These are phyloP conservation scores for Poecilia wingei DNA, from an alignment of 2,797 vertebrate species.

Conservation along the genomic window DNA sequence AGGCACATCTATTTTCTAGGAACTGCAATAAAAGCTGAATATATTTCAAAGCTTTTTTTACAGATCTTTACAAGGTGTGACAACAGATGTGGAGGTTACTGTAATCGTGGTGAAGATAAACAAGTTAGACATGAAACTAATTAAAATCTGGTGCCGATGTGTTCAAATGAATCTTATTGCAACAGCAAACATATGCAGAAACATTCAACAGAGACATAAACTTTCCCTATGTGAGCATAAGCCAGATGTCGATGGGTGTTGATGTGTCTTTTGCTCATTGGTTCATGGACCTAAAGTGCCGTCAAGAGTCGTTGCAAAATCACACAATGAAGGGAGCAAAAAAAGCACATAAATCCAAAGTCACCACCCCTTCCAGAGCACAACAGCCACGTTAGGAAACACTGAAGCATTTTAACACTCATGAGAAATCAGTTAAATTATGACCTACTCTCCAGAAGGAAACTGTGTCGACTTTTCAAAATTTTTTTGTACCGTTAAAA, in stretches of 20 bases:
- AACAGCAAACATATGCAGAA: neutral
- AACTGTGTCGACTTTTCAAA: slow-evolving; percentile 23
- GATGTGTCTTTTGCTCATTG: neutral
- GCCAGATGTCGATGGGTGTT: slow-evolving; percentile 2
- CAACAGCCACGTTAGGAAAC: neutral
- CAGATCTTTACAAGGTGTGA: neutral
- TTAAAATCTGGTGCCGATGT: neutral
- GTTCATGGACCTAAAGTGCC: neutral
- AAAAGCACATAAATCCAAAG: neutral
- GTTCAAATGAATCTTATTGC: neutral
- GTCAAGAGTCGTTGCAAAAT: slow-evolving; percentile 1
- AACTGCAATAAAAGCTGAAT: neutral
- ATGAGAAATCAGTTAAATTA: slow-evolving; percentile 5
- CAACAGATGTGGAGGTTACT: neutral
- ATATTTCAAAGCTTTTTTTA: neutral
- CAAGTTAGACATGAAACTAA: neutral
- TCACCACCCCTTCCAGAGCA: neutral
- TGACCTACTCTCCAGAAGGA: slow-evolving; percentile 25
- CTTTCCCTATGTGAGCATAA: neutral
- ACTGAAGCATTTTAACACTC: neutral
- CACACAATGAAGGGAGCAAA: neutral
- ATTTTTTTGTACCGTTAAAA: slow-evolving; percentile 20
- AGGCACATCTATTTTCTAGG: neutral
- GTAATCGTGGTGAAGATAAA: neutral
- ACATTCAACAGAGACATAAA: neutral